These are phyloP conservation scores for Zosterops pallidus DNA, from an alignment of 2,113 vertebrate species.

Conservation along the genomic window DNA sequence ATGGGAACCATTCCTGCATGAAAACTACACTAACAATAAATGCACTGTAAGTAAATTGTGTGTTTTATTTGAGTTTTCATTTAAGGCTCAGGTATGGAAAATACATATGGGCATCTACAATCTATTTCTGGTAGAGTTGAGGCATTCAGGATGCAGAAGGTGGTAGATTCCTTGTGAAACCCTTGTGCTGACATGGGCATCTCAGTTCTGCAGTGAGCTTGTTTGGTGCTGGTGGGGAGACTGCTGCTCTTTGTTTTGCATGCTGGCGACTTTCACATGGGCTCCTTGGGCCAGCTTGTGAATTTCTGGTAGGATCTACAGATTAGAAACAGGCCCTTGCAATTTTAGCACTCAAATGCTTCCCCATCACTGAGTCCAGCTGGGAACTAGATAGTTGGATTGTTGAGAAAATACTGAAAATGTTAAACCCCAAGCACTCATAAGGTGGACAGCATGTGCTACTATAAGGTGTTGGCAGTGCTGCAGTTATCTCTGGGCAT, in stretches of 20 bases:
- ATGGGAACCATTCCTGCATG: constrained; percentile 81
- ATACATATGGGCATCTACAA: fast-evolving
- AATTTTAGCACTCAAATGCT: neutral
- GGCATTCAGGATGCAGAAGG: neutral
- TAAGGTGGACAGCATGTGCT: neutral
- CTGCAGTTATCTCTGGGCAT: neutral
- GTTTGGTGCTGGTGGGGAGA: neutral
- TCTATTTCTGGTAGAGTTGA: neutral
- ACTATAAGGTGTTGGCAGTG: neutral
- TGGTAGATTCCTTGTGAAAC: neutral
- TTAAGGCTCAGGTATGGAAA: neutral
- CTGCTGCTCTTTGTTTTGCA: neutral
- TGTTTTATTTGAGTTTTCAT: neutral
- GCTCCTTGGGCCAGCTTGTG: neutral
- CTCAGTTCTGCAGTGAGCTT: neutral
- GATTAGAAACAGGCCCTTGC: neutral
- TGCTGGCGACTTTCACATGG: neutral
- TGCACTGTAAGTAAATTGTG: constrained; percentile 80
- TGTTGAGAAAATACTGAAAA: neutral
- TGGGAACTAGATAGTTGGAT: neutral
- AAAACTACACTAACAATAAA: constrained; percentile 61
- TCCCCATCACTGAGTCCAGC: neutral
- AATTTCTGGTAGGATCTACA: neutral
- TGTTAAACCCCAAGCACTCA: neutral
- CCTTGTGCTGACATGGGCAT: fast-evolving